Evolutionary conservation across 2,113 vertebrate species (phyloP), one percentile per base, ranked within the genome.

Genomic region (Amphilophus citrinellus): DNA sequence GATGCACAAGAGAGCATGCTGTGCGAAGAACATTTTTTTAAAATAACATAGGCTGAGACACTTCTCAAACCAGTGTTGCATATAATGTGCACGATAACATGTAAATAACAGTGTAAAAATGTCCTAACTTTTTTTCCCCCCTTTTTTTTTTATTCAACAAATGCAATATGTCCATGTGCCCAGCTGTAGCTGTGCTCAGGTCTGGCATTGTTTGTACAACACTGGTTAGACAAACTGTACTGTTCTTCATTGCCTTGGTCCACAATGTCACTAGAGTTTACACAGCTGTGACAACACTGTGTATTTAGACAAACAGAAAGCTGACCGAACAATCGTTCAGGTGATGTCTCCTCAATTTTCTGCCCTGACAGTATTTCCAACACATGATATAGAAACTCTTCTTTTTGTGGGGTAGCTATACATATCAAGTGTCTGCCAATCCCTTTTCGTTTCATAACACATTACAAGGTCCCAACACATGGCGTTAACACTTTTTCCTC

Each of bases 201-300:
- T 83, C 32, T 80, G 73, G 27, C 24, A 50, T 20, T 37, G 15
- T 61, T 84, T 90, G 65, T 50, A 58, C 56, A 80, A 68, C 9
- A 44, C 68, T 76, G 42, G 53, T 53, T 18, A 56, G 30, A 76
- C 20, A 18, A 76, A 68, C 65, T 37, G 14, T 71, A 76, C 76
- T 44, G 11, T 63, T 56, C 62, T 62, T 63, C n/a, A 56, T 22
- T 65, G 78, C 65, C 68, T 47, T 61, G 61, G 61, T 78, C 61
- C 56, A 68, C 63, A 37, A 61, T 82, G 82, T 81, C 57, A 77
- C 22, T 59, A 82, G 58, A 79, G 47, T 91, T 91, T 87, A 73
- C 84, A 89, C 80, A 91, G 87, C 82, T 77, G 81, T 63, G 80
- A 78, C 66, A 87, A 76, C 79, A 80, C 62, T 6, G 62, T n/a